These are phyloP conservation scores for Umimayanthus chanpuru DNA, from an alignment of 92 coral and sea anemone species.

Conservation along the genomic window DNA sequence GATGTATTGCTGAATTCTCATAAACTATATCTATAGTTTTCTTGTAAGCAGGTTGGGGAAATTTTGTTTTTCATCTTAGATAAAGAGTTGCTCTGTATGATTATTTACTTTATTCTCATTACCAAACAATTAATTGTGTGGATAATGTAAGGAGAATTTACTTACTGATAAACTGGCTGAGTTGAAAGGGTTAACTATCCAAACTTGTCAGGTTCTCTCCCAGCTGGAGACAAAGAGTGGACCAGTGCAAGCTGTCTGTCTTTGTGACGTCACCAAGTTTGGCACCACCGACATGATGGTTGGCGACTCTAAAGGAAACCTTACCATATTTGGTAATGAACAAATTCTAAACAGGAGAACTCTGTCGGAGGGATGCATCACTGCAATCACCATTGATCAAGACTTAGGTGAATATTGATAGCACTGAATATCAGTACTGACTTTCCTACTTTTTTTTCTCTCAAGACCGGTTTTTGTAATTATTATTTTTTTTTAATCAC, in stretches of 20 bases:
- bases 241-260: slow-evolving; percentile 68
- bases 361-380: slow-evolving; percentile 75
- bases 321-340: slow-evolving; percentile 81
- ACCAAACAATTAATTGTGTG: too few species aligned
- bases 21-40: too few species aligned
- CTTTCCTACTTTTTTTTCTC: background rate
- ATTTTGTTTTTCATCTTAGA: too few species aligned
- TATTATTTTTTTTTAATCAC: background rate
- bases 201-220: slow-evolving; percentile 53
- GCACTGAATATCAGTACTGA: background rate
- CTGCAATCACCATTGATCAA: slow-evolving; percentile 71
- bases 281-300: slow-evolving; percentile 81
- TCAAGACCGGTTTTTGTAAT: background rate
- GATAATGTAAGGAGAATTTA: too few species aligned
- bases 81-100: too few species aligned
- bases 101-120: too few species aligned
- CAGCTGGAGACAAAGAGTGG: slow-evolving; percentile 84
- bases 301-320: slow-evolving; percentile 81
- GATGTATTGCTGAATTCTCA: too few species aligned
- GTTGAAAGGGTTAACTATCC: too few species aligned
- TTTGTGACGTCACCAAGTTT: slow-evolving; percentile 79
- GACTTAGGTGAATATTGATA: slow-evolving; percentile 62
- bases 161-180: too few species aligned
- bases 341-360: slow-evolving; percentile 80
- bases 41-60: too few species aligned